phyloP scores from a whole-genome alignment of 2,113 vertebrate genomes.

The Cricetomys ansorgei region DNA sequence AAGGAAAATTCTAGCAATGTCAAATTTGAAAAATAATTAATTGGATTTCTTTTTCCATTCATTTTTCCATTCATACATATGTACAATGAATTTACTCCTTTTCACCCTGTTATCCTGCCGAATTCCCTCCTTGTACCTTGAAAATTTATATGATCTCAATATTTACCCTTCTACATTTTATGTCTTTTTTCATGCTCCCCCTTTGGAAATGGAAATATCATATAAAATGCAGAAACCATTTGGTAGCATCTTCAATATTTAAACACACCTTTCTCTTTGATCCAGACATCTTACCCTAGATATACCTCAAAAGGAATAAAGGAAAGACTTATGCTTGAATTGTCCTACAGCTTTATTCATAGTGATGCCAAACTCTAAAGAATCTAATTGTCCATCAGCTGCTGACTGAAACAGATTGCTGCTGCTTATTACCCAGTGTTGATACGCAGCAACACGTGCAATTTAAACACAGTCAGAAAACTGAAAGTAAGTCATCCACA shows the following conservation, averaged over 20 bases:
- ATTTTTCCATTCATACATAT: not conserved
- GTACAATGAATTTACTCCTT: not conserved
- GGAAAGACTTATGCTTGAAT: not conserved
- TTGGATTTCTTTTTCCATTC: not conserved
- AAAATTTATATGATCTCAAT: not conserved
- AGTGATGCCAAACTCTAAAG: not conserved
- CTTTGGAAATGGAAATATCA: not conserved
- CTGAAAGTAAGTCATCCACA: not conserved
- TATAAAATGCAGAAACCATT: not conserved
- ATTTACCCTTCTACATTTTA: too few species aligned
- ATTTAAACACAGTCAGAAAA: not conserved
- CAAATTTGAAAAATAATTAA: not conserved
- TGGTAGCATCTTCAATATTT: slow-evolving; percentile 21
- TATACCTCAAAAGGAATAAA: slow-evolving; percentile 36
- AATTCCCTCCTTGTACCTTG: not conserved
- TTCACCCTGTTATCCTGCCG: not conserved
- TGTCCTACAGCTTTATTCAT: not conserved
- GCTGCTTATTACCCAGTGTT: not conserved
- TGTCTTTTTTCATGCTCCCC: not conserved
- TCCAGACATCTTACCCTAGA: not conserved
- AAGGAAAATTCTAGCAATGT: not conserved
- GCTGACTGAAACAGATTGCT: not conserved
- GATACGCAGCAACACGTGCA: not conserved
- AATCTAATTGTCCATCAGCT: not conserved
- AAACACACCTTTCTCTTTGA: not conserved